Percentiles rank a stretch among this genome's conserved stretches.
These are phyloP conservation scores for Peromyscus eremicus DNA, from an alignment of 2,797 vertebrate genomes.

Conservation along the genomic window DNA sequence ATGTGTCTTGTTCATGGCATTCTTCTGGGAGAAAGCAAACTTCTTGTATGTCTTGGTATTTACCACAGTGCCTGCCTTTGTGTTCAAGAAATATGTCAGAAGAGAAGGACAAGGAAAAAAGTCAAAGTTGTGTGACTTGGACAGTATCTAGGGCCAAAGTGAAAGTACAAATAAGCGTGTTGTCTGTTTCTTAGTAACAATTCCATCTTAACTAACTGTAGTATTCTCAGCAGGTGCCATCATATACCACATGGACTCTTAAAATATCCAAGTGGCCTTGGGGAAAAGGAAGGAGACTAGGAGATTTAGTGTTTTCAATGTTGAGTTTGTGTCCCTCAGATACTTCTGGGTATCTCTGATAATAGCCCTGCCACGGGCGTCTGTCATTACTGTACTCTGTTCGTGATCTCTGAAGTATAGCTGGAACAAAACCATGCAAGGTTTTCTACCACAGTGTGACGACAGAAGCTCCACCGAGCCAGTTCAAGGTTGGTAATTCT, in stretches of 20 bases:
- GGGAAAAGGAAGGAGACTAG: not conserved
- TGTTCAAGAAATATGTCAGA: not conserved
- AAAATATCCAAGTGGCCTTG: conserved; percentile 32
- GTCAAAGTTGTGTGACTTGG: not conserved
- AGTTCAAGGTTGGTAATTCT: conserved; percentile 81
- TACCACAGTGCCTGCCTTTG: not conserved
- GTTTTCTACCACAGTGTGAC: conserved; percentile 66
- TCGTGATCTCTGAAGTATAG: conserved; percentile 66
- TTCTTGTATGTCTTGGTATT: conserved; percentile 38
- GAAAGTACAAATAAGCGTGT: conserved; percentile 34
- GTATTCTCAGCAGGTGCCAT: not conserved
- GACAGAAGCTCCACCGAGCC: conserved; percentile 65
- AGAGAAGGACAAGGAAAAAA: not conserved
- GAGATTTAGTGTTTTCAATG: conserved; percentile 46
- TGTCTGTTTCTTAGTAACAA: conserved; percentile 48
- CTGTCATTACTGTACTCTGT: conserved; percentile 32
- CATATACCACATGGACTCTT: conserved; percentile 24
- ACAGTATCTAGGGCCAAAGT: conserved; percentile 13
- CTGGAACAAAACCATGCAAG: conserved; percentile 68
- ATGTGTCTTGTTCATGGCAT: not conserved
- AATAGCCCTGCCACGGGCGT: conserved; percentile 62
- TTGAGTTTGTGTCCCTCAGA: conserved; percentile 60
- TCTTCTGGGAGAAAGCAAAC: conserved; percentile 34
- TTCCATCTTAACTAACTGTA: not conserved
- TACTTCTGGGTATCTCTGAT: conserved; percentile 65